Evolutionary conservation across 2,888 invertebrate species (phyloP), one percentile per base, ranked within the genome.

Genomic region (Liodrosophila aerea): DNA sequence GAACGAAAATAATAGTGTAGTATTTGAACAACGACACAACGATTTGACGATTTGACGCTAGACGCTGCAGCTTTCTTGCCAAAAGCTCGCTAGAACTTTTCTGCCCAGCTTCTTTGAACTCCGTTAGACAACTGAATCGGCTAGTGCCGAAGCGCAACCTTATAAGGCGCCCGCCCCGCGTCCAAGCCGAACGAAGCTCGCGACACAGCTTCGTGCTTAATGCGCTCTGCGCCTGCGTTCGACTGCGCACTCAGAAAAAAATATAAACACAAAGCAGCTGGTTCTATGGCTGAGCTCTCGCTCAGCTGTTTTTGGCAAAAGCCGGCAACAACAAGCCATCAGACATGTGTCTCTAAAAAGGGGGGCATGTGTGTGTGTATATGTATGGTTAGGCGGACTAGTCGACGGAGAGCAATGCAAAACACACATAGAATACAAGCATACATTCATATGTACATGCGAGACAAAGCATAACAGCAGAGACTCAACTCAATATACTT

Each of bases 221-320:
- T n/a, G n/a, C n/a, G 39, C 43, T 44, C 9, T 46, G 74, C 84
- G 84, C 77, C 70, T 61, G 67, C 63, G 76, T 57, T 47, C 27
- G 30, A 34, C 29, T 29, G 15, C 44, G 27, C 40, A 16, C 16
- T 39, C 11, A 13, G 8, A 43, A 71, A 59, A 58, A 80, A 80
- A 81, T 68, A 81, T 81, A 85, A 81, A 81, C 80, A 81, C 66
- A 77, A 78, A 78, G 84, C 77, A 78, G 77, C 84, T 78, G 77
- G 52, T 53, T n/a, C n/a, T n/a, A n/a, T n/a, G n/a, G n/a, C n/a
- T n/a, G n/a, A n/a, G n/a, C n/a, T n/a, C n/a, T n/a, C n/a, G 12
- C 78, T 75, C 80, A 80, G 80, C 80, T 80, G 80, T 70, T 75
- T 59, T 68, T 41, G 58, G 53, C 54, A 73, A 85, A 84, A 66